Evolutionary conservation across 1,140 invertebrate genomes (phyloP).

Genomic region (Ips nitidus): DNA sequence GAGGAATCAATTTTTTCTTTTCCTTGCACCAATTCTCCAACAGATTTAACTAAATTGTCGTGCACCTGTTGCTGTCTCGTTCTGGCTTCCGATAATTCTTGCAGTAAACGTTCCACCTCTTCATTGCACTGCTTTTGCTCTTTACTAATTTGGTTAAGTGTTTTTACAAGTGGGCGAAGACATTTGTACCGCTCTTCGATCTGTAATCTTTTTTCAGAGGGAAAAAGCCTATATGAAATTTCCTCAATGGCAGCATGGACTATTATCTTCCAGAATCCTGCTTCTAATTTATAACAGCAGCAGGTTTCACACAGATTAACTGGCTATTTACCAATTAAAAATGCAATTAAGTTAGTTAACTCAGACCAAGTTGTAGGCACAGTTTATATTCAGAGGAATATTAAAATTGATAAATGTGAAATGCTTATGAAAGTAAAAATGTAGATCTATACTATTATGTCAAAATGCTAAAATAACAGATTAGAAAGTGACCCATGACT

Average conservation of each 20-base stretch:
- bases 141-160: conserved; percentile 44
- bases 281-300: too few species aligned
- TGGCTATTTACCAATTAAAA: too few species aligned
- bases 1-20: conserved; percentile 44
- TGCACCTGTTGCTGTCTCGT: conserved; percentile 38
- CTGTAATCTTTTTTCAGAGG: conserved; percentile 48
- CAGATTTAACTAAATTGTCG: conserved; percentile 37
- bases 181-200: conserved; percentile 50
- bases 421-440: too few species aligned
- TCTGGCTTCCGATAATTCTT: conserved; percentile 41
- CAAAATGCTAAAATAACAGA: too few species aligned
- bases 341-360: too few species aligned
- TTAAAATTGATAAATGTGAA: too few species aligned
- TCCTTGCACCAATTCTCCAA: conserved; percentile 40
- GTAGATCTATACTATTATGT: too few species aligned
- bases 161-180: conserved; percentile 48
- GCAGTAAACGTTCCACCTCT: conserved; percentile 42
- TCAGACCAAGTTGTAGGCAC: too few species aligned
- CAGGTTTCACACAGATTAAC: too few species aligned
- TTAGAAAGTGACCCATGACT: too few species aligned
- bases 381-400: too few species aligned
- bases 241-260: too few species aligned
- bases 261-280: conserved; percentile 2
- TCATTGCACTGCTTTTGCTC: conserved; percentile 45
- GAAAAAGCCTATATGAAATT: neutral